Percentiles rank a stretch among this genome's conserved stretches.
phyloP scores from a whole-genome alignment of 2,888 invertebrate species.

The Melanophora roralis region DNA sequence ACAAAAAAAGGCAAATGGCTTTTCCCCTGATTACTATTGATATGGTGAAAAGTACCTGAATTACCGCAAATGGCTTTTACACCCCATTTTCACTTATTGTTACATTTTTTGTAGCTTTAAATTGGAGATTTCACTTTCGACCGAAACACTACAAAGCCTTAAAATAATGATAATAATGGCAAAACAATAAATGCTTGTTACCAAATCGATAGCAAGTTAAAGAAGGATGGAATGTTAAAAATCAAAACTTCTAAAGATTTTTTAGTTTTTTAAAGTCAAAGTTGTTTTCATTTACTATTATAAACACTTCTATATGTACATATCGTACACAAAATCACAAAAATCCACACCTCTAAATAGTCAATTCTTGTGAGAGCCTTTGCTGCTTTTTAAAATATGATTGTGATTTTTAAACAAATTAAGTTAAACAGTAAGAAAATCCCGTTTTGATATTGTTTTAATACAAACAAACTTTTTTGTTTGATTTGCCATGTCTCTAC shows the following conservation, averaged over 20 bases:
- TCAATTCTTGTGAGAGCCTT: no score
- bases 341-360: no score
- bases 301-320: neutral
- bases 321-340: no score
- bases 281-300: neutral
- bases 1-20: no score
- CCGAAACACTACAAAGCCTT: neutral
- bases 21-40: conserved; percentile 16
- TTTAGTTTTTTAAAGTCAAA: neutral
- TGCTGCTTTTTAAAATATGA: no score
- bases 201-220: neutral
- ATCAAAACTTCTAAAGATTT: conserved; percentile 10
- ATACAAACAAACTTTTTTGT: no score
- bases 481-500: no score
- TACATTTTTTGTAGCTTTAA: no score
- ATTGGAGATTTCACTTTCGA: no score
- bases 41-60: conserved; percentile 32
- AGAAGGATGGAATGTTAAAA: neutral
- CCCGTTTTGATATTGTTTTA: no score
- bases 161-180: conserved; percentile 37
- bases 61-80: conserved; percentile 39
- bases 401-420: no score
- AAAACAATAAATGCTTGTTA: neutral
- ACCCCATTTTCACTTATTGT: conserved; percentile 48
- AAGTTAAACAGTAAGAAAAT: no score